Evolutionary conservation across 2,888 invertebrate species (phyloP).

Genomic region (Ecliptopera silaceata): DNA sequence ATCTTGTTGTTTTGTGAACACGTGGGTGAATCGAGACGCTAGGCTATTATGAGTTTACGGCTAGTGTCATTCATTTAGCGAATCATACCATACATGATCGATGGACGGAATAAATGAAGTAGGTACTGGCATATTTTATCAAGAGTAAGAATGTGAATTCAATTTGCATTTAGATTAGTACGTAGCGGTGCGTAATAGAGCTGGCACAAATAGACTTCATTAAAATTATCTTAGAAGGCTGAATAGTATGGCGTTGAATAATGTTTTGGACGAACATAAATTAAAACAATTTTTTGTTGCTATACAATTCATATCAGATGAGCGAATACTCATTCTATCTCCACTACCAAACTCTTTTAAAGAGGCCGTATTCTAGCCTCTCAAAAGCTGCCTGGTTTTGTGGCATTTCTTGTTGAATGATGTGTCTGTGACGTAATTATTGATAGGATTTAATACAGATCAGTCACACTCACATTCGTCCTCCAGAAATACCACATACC

Average conservation of each 20-base stretch:
- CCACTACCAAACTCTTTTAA: no score
- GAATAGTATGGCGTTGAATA: neutral
- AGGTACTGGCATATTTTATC: neutral
- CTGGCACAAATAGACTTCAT: neutral
- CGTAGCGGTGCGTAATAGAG: neutral
- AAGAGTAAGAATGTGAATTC: neutral
- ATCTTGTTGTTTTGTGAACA: constrained; percentile 39
- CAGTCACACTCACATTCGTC: no score
- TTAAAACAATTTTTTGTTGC: no score
- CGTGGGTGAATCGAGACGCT: constrained; percentile 68
- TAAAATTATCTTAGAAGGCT: neutral
- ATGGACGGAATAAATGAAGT: constrained; percentile 41
- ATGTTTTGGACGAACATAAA: no score
- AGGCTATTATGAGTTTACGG: constrained; percentile 68
- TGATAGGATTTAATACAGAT: no score
- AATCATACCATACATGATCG: constrained; percentile 61
- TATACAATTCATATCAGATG: no score
- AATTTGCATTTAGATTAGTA: constrained; percentile 5
- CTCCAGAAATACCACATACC: no score
- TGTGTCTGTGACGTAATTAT: no score
- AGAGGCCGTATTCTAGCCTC: no score
- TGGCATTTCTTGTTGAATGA: no score
- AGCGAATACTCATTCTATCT: no score
- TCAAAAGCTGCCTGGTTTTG: no score
- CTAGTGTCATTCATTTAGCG: constrained; percentile 74